These are phyloP conservation scores for Melipona beecheii DNA, from an alignment of 2,888 invertebrate species.

Conservation along the genomic window DNA sequence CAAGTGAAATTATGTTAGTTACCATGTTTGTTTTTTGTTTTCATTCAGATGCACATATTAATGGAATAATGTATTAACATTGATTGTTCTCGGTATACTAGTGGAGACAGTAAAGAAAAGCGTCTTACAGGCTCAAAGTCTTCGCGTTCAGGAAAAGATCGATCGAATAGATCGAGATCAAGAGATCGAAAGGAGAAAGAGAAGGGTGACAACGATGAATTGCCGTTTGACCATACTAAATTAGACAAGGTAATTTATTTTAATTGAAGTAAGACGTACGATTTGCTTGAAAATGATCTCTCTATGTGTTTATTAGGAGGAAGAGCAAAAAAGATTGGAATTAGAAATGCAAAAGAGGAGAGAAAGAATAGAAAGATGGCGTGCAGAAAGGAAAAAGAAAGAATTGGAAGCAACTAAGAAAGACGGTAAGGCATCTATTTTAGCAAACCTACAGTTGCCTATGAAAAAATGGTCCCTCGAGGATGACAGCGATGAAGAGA, in stretches of 20 bases:
- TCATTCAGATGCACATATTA: slow-evolving; percentile 27
- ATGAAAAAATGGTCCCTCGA: slow-evolving; percentile 97
- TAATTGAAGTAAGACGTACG: too few relatives aligned
- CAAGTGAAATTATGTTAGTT: not conserved
- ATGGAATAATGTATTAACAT: slow-evolving; percentile 65
- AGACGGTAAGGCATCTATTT: slow-evolving; percentile 89
- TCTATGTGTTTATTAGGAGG: slow-evolving; percentile 87
- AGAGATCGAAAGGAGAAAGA: slow-evolving; percentile 86
- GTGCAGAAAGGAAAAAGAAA: slow-evolving; percentile 95
- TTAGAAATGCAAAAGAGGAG: slow-evolving; percentile 97
- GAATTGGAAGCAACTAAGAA: slow-evolving; percentile 92
- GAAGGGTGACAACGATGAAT: slow-evolving; percentile 85
- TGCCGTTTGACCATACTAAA: slow-evolving; percentile 90
- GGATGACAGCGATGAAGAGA: slow-evolving; percentile 97
- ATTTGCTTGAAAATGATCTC: not conserved
- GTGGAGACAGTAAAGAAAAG: slow-evolving; percentile 88
- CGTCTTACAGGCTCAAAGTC: slow-evolving; percentile 87
- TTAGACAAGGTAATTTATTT: slow-evolving; percentile 88
- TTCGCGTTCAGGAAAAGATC: slow-evolving; percentile 84
- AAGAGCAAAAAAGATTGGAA: slow-evolving; percentile 95
- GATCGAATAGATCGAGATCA: slow-evolving; percentile 85
- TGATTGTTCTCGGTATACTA: slow-evolving; percentile 83
- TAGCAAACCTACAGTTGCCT: slow-evolving; percentile 87
- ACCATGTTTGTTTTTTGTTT: slow-evolving; percentile 3
- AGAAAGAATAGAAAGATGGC: slow-evolving; percentile 98